Conservation (phyloP, 35 echinoderm and acorn worm genomes). For the Lytechinus pictus region DNA sequence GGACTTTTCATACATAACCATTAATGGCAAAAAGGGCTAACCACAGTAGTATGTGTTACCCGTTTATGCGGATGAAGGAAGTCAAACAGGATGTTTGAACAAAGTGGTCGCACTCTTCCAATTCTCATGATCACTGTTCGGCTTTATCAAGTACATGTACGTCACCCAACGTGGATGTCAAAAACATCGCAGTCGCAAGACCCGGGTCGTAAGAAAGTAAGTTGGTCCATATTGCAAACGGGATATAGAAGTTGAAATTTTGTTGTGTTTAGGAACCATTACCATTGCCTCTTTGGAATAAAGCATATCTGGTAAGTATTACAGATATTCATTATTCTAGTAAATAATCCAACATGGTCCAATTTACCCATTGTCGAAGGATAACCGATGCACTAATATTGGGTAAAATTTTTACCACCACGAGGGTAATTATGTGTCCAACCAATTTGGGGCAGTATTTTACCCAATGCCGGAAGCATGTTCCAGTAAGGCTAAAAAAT, state of each 20-base stretch:
- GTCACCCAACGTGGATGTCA: neutral
- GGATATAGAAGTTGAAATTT: neutral
- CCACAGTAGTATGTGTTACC: too few relatives aligned
- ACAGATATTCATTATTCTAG: neutral
- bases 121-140: neutral
- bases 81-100: neutral
- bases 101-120: neutral
- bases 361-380: too few relatives aligned
- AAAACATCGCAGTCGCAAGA: neutral
- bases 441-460: too few relatives aligned
- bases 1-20: too few relatives aligned
- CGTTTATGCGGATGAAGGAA: neutral
- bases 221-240: neutral
- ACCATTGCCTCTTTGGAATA: neutral
- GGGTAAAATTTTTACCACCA: too few relatives aligned
- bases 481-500: too few relatives aligned
- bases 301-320: neutral
- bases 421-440: too few relatives aligned
- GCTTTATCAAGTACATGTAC: neutral
- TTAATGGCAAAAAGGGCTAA: too few relatives aligned
- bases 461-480: too few relatives aligned
- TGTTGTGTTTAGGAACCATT: neutral
- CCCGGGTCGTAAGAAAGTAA: too few relatives aligned
- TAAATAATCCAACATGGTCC: neutral
- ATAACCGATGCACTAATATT: too few relatives aligned